phyloP scores from a whole-genome alignment of 2,113 vertebrate genomes.

The Engystomops pustulosus region DNA sequence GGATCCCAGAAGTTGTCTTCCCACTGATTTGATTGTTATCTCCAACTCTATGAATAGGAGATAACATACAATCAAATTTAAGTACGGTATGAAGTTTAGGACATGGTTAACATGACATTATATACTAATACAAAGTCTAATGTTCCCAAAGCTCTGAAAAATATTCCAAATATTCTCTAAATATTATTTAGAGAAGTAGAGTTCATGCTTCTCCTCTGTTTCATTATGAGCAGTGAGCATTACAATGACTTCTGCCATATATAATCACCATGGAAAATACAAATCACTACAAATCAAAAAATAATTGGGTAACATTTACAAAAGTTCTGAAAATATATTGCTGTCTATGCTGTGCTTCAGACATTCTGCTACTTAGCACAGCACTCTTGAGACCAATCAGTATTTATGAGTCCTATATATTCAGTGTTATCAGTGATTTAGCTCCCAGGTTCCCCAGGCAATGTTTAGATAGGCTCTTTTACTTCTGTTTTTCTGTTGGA shows the following conservation, averaged over 20 bases:
- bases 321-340: background rate
- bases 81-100: no score
- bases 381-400: background rate
- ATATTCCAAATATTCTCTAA: background rate
- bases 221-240: background rate
- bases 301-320: background rate
- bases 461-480: no score
- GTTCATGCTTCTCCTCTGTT: background rate
- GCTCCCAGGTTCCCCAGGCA: no score
- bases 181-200: no score
- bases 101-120: no score
- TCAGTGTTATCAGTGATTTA: background rate
- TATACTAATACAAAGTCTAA: background rate
- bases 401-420: background rate
- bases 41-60: no score
- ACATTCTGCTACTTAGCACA: background rate
- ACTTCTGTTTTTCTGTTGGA: no score
- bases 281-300: background rate
- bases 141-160: background rate
- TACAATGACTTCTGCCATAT: background rate
- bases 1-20: no score
- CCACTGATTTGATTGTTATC: no score
- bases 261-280: background rate
- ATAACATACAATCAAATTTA: no score
- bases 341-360: background rate